Percentiles rank a stretch among this genome's conserved stretches.
Evolutionary conservation across 2,797 vertebrate species (phyloP).

Genomic region (Smutsia temminckii): DNA sequence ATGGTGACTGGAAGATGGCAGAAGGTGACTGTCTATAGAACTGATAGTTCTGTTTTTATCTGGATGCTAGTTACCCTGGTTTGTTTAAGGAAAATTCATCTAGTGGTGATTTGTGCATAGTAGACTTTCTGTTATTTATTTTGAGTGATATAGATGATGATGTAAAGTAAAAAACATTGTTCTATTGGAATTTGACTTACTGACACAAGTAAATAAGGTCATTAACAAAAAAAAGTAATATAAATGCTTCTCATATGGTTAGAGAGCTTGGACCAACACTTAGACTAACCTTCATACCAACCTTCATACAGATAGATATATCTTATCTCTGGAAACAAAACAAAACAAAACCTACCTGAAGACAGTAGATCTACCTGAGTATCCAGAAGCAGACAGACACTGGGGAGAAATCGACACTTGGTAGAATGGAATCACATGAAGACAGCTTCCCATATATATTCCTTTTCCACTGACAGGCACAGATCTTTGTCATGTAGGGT

Average conservation of each 20-base stretch:
- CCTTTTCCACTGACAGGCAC: not conserved
- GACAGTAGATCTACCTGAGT: not conserved
- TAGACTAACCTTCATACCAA: not conserved
- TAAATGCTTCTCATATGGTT: not conserved
- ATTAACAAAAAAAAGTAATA: not conserved
- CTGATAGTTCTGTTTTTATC: not conserved
- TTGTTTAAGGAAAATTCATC: not conserved
- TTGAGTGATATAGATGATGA: not conserved
- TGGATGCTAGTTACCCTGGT: not conserved
- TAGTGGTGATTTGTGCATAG: not conserved
- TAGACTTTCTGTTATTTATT: not conserved
- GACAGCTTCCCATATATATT: not conserved
- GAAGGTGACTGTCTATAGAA: not conserved
- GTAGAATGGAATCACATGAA: not conserved
- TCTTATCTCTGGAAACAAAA: not conserved
- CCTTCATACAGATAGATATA: not conserved
- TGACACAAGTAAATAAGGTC: not conserved
- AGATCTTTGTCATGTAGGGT: not conserved
- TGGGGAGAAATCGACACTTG: not conserved
- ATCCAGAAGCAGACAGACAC: not conserved
- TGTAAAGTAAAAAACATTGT: not conserved
- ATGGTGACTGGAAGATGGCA: not conserved
- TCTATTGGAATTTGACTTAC: not conserved
- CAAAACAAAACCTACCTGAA: not conserved
- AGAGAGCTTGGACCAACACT: not conserved